These are phyloP conservation scores for Scaptomyza tumidula DNA, from an alignment of 2,888 invertebrate genomes.

Conservation along the genomic window DNA sequence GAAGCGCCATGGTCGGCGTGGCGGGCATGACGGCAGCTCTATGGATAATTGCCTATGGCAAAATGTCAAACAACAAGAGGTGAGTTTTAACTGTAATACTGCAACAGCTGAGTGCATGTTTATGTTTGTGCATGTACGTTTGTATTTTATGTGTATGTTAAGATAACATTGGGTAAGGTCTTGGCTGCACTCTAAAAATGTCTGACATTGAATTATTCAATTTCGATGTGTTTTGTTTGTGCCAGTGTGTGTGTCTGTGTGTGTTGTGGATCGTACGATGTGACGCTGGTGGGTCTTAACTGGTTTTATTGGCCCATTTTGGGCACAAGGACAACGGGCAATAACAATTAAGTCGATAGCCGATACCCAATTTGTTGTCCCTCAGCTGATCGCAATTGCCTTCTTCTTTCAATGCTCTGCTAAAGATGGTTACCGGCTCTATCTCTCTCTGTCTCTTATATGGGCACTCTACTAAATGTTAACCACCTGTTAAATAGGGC, in stretches of 20 bases:
- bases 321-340: slow-evolving; percentile 41
- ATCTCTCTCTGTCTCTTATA: neutral
- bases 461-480: neutral
- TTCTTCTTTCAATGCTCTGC: slow-evolving; percentile 22
- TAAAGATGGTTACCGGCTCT: neutral
- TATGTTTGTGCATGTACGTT: neutral
- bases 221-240: slow-evolving; percentile 29
- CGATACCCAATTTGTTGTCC: slow-evolving; percentile 15
- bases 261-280: slow-evolving; percentile 53
- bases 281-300: slow-evolving; percentile 27
- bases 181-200: slow-evolving; percentile 39
- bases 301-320: slow-evolving; percentile 51
- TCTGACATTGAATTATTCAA: slow-evolving; percentile 66
- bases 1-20: slow-evolving; percentile 86
- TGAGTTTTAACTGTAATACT: slow-evolving; percentile 36
- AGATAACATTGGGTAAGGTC: slow-evolving; percentile 62
- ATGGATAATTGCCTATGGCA: slow-evolving; percentile 86
- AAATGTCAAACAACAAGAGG: slow-evolving; percentile 85
- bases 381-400: slow-evolving; percentile 44
- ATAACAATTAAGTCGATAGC: slow-evolving; percentile 5
- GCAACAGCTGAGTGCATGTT: slow-evolving; percentile 1
- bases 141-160: neutral
- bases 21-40: slow-evolving; percentile 88
- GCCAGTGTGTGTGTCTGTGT: slow-evolving; percentile 3
- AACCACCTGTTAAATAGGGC: slow-evolving; percentile 1